Base-by-base conservation (phyloP, 2,888 invertebrate species). In the Elegia similella region DNA sequence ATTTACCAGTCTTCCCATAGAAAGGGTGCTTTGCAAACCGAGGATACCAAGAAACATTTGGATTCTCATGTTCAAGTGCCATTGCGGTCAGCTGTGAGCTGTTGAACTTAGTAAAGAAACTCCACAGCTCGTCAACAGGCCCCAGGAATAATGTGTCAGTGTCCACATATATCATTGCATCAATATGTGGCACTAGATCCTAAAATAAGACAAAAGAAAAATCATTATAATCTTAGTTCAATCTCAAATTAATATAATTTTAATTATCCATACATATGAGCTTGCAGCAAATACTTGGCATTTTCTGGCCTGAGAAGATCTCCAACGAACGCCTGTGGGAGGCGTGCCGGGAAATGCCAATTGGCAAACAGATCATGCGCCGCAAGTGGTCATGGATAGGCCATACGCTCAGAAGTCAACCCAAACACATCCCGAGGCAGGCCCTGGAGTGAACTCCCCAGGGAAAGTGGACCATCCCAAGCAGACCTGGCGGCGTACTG, bases 1-100 rank as follows among this genome's bases (percentile, higher is more conserved):
- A 8, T 70, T 73, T 86, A 96, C 96, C 96, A 78, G 95, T 89
- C 80, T 95, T 94, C 59, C 97, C 97, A 93, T 97, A 98, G 81
- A 95, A 99, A 0, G 99, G 98, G 92, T 99, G 98, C 65, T 96
- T 95, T 0, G 98, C 98, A 92, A 98, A 98, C 66, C 98, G 92
- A 73, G 98, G 97, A 82, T 99, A 99, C 98, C 98, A 99, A 10
- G 98, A 98, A 48, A 96, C 95, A 77, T 96, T 96, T n/a, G 95
- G 95, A 79, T 97, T 97, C 79, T 98, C 98, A 82, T 97, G 96
- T 84, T 99, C 98, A 0, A 97, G 94, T 13, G 96, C 93, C 70
- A 98, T 88, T 0, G 96, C 98, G 17, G 98, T 97, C 76, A 98
- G 93, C 78, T 99, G 98, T 42, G 94, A 94, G 15, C 93, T 88